A percentile compares a stretch with the other conserved stretches of the same genome.
These are phyloP conservation scores for Chinchilla lanigera DNA, from an alignment of 2,113 vertebrate genomes.

Conservation along the genomic window DNA sequence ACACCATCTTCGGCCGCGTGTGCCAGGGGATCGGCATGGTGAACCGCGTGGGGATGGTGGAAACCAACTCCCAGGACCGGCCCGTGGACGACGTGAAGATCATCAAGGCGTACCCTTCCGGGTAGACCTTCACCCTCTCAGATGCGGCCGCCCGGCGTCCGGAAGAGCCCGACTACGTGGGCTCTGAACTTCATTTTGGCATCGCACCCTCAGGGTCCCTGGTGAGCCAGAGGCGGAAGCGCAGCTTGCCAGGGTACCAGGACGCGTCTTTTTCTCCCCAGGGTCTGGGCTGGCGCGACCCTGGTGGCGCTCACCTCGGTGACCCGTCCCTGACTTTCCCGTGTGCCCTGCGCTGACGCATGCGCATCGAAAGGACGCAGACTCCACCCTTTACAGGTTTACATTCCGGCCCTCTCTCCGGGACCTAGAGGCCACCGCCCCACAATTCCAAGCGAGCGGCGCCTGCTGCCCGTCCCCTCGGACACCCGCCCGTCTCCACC, in stretches of 20 bases:
- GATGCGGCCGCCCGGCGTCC: no score
- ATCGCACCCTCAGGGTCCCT: neutral
- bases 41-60: conserved; percentile 96
- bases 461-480: neutral
- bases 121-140: conserved; percentile 72
- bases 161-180: neutral
- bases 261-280: neutral
- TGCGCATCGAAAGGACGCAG: neutral
- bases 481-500: neutral
- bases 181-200: neutral
- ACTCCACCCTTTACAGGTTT: neutral
- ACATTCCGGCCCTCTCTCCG: neutral
- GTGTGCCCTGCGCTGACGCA: neutral
- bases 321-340: neutral
- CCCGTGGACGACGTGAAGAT: conserved; percentile 95
- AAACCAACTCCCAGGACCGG: conserved; percentile 95
- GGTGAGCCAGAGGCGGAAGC: conserved; percentile 27
- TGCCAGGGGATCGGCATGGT: conserved; percentile 93
- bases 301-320: neutral
- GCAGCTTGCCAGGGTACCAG: neutral
- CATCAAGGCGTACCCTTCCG: conserved; percentile 88
- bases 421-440: neutral
- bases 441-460: conserved; percentile 52
- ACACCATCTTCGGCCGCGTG: conserved; percentile 96
- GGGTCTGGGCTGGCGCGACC: neutral